phyloP scores from a whole-genome alignment of 2,113 vertebrate genomes.

The Sakesphorus luctuosus region DNA sequence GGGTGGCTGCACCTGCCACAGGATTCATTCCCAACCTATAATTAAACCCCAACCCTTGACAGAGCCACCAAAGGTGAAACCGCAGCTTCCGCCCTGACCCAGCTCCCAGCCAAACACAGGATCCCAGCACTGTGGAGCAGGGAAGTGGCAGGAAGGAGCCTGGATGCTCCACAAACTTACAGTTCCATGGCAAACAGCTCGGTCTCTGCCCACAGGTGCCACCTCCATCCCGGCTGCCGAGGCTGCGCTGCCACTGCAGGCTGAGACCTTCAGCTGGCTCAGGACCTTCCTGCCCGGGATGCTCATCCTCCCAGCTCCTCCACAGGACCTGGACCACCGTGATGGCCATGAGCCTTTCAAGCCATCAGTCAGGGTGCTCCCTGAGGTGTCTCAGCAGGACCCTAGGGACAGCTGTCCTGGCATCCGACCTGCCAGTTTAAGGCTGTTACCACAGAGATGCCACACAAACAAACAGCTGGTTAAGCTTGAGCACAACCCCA shows the following conservation, averaged over 20 bases:
- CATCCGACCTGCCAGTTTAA: fast-evolving
- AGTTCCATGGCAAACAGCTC: not conserved
- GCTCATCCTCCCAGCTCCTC: not conserved
- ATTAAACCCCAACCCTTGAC: not conserved
- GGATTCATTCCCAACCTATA: not conserved
- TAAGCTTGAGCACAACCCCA: not conserved
- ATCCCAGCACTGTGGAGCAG: fast-evolving
- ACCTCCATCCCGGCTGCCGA: fast-evolving
- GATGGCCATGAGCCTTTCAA: fast-evolving
- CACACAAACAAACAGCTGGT: fast-evolving
- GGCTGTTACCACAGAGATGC: not conserved
- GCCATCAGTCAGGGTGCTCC: fast-evolving
- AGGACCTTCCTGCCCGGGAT: fast-evolving
- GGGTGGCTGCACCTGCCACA: not conserved
- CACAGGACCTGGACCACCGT: fast-evolving
- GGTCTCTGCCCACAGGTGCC: fast-evolving
- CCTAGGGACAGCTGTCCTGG: too few relatives aligned
- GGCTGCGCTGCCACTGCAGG: fast-evolving
- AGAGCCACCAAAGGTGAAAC: not conserved
- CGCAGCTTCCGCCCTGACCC: not conserved
- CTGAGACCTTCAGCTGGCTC: not conserved
- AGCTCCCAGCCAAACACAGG: not conserved
- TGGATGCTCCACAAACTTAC: not conserved
- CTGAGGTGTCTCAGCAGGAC: not conserved
- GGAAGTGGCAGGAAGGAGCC: not conserved